These are phyloP conservation scores for Aleiodes alternator DNA, from an alignment of 2,888 invertebrate species.

Conservation along the genomic window DNA sequence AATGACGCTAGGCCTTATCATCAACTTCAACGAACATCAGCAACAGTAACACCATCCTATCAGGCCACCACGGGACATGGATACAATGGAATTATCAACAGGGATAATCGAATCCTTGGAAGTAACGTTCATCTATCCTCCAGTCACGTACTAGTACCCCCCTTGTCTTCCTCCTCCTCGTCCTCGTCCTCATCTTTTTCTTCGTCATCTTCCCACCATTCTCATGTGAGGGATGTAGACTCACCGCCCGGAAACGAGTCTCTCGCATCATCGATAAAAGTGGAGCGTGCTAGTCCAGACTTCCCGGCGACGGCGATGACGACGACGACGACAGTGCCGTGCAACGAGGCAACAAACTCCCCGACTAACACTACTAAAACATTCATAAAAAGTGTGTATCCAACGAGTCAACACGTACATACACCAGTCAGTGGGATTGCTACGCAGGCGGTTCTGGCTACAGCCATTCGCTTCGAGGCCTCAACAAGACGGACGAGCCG, in stretches of 20 bases:
- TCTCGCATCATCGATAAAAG: slow-evolving; percentile 70
- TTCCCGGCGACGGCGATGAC: slow-evolving; percentile 72
- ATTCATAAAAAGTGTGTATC: slow-evolving; percentile 35
- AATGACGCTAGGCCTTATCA: slow-evolving; percentile 2
- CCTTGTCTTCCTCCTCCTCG: slow-evolving; percentile 50
- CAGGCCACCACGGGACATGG: not conserved
- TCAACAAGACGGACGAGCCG: slow-evolving; percentile 59
- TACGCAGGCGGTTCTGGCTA: slow-evolving; percentile 48
- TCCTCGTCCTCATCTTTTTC: slow-evolving; percentile 46
- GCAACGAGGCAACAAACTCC: slow-evolving; percentile 59
- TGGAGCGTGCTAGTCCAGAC: slow-evolving; percentile 70
- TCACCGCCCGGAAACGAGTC: slow-evolving; percentile 59
- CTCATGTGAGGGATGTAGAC: slow-evolving; percentile 47
- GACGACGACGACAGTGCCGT: slow-evolving; percentile 71
- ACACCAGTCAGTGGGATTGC: slow-evolving; percentile 40
- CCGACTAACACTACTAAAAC: slow-evolving; percentile 59
- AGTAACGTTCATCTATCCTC: slow-evolving; percentile 41
- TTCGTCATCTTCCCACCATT: slow-evolving; percentile 23
- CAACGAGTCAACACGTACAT: slow-evolving; percentile 33
- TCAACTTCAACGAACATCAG: slow-evolving; percentile 34
- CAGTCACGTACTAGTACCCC: slow-evolving; percentile 31
- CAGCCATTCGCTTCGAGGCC: slow-evolving; percentile 63
- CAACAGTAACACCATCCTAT: not conserved
- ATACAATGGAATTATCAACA: slow-evolving; percentile 5
- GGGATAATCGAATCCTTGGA: slow-evolving; percentile 28